Evolutionary conservation across 2,797 vertebrate species (phyloP).

Genomic region (Platyrinchus mystaceus): DNA sequence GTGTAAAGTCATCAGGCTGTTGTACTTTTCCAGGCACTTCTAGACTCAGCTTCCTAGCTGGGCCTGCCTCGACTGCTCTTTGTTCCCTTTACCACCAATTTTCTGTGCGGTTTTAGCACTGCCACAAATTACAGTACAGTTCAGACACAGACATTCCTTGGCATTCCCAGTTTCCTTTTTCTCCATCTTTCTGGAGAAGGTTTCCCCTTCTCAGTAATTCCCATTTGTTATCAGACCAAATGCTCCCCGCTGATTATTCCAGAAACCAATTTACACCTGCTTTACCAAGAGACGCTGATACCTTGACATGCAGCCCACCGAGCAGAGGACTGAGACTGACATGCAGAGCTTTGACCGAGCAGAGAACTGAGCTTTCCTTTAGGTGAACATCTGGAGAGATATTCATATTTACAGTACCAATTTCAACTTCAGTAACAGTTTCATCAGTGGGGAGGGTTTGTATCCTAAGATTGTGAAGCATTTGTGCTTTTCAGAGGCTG

Average conservation of each 20-base stretch:
- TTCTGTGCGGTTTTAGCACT: neutral
- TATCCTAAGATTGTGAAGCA: neutral
- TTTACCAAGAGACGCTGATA: neutral
- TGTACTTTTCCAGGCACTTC: neutral
- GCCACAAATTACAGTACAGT: neutral
- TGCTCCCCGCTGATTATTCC: neutral
- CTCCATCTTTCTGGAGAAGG: neutral
- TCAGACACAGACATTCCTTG: neutral
- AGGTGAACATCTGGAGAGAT: neutral
- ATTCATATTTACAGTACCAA: neutral
- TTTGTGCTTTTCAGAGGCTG: neutral
- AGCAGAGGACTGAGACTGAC: neutral
- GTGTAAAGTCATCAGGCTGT: neutral
- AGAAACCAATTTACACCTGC: neutral
- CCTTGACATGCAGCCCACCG: neutral
- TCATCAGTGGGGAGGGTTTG: neutral
- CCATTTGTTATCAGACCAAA: neutral
- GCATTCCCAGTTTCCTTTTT: neutral
- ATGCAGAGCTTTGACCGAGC: neutral
- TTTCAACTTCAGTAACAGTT: neutral
- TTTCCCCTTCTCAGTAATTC: neutral
- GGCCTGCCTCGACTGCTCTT: neutral
- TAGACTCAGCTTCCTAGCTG: neutral
- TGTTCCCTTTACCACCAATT: neutral
- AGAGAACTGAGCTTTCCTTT: neutral